Conservation (phyloP, 2,113 vertebrate genomes). For the Neodon shergylaensis region DNA sequence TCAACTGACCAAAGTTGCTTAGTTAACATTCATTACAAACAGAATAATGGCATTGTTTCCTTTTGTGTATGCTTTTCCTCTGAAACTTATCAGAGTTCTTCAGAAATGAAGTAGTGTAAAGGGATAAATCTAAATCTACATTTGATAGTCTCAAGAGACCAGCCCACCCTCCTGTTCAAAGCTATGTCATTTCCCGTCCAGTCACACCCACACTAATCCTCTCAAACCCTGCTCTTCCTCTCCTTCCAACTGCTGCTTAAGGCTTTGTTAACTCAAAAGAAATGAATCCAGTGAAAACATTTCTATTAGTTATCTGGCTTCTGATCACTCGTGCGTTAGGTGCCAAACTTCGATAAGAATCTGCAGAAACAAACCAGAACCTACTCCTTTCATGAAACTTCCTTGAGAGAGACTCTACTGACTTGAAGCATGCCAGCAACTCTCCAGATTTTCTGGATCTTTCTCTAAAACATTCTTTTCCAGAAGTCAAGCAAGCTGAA, state of each 20-base stretch:
- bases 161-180: background rate
- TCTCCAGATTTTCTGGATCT: background rate
- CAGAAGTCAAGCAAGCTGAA: background rate
- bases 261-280: conserved; percentile 26
- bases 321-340: background rate
- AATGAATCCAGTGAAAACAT: conserved; percentile 47
- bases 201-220: background rate
- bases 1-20: background rate
- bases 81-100: background rate
- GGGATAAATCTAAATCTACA: background rate
- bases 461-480: conserved; percentile 43
- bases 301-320: conserved; percentile 42
- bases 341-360: conserved; percentile 58
- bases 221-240: background rate
- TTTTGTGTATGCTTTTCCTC: background rate
- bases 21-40: background rate
- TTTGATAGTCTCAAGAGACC: background rate
- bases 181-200: background rate
- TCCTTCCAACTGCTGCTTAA: conserved; percentile 35
- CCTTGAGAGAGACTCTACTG: background rate
- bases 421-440: background rate
- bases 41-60: background rate
- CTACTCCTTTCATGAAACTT: conserved; percentile 41
- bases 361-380: conserved; percentile 38
- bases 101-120: background rate